Evolutionary conservation across 2,888 invertebrate species (phyloP), one percentile per base, ranked within the genome.

Genomic region (Halocaridina rubra): DNA sequence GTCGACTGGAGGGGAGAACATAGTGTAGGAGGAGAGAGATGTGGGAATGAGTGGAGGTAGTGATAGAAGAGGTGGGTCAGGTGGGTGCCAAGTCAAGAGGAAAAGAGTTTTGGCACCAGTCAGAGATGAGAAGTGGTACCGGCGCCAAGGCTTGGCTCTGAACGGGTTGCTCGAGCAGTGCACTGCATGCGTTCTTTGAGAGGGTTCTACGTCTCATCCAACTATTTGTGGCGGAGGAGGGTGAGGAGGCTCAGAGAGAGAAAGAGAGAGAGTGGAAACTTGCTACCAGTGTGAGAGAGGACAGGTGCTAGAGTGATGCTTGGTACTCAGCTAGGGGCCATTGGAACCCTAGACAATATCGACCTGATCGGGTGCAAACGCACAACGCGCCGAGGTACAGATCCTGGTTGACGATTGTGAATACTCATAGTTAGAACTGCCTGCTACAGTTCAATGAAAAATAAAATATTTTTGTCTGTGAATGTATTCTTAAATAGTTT

Each of bases 21-120:
- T 39, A 24, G 72, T 24, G 72, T 33, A 72, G 72, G 72, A 8
- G 27, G 27, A 30, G 71, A 71, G 32, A 33, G 46, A 72, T 39
- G 39, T 39, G 72, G 39, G 33, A 46, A 72, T 67, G 67, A 19
- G 10, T 22, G 27, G 74, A 10, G 30, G 76, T n/a, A 33, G 78
- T 72, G 33, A 72, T 30, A 33, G 72, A 78, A 77, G 81, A 61
- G 81, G 81, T 81, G 81, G 67, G 67, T 19, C 57, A 32, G 29
- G 30, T 10, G 19, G 22, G 78, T 84, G 82, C 82, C 82, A 84
- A 84, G 78, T 27, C 72, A n/a, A n/a, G n/a, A n/a, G 78, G 78
- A 84, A 33, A 71, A 77, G 22, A 78, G 30, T 78, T 69, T 84
- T 78, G 82, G 82, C 82, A 78, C 64, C 39, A 29, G 59, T 19